A percentile compares a stretch with the other conserved stretches of the same genome.
These are phyloP conservation scores for Sebastiscus tertius DNA, from an alignment of 2,797 vertebrate species.

Conservation along the genomic window DNA sequence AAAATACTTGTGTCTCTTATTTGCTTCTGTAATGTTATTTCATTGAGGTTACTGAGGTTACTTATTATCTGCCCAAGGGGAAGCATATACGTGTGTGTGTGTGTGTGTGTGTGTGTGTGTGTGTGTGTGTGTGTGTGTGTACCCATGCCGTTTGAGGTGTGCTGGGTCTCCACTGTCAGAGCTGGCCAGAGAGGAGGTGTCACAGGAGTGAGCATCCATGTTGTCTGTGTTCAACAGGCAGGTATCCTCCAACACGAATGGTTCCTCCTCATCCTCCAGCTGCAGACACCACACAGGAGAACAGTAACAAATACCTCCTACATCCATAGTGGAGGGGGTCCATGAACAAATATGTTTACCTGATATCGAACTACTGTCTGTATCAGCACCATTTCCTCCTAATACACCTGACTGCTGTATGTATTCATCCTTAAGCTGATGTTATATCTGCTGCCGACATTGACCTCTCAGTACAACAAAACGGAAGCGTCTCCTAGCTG, in stretches of 20 bases:
- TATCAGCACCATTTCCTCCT: too few relatives aligned
- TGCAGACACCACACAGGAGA: conserved; percentile 62
- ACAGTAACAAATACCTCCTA: background rate
- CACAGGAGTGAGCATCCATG: conserved; percentile 93
- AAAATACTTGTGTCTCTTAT: too few relatives aligned
- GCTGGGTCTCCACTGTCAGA: conserved; percentile 96
- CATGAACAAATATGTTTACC: background rate
- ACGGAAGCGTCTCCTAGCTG: background rate
- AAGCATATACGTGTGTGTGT: background rate
- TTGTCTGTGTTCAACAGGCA: conserved; percentile 91
- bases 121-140: background rate
- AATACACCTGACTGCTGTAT: too few relatives aligned
- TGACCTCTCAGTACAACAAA: background rate
- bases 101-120: background rate
- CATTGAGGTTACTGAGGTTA: too few relatives aligned
- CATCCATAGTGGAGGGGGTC: background rate
- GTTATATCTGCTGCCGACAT: too few relatives aligned
- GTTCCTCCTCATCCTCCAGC: conserved; percentile 96
- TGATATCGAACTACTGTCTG: background rate
- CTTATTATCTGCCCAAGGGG: background rate
- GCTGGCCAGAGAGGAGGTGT: conserved; percentile 96
- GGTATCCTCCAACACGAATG: conserved; percentile 93
- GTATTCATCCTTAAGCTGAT: too few relatives aligned
- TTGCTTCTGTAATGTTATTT: too few relatives aligned
- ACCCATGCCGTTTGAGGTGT: conserved; percentile 88